These are phyloP conservation scores for Pyrgilauda ruficollis DNA, from an alignment of 2,113 vertebrate genomes.

Conservation along the genomic window DNA sequence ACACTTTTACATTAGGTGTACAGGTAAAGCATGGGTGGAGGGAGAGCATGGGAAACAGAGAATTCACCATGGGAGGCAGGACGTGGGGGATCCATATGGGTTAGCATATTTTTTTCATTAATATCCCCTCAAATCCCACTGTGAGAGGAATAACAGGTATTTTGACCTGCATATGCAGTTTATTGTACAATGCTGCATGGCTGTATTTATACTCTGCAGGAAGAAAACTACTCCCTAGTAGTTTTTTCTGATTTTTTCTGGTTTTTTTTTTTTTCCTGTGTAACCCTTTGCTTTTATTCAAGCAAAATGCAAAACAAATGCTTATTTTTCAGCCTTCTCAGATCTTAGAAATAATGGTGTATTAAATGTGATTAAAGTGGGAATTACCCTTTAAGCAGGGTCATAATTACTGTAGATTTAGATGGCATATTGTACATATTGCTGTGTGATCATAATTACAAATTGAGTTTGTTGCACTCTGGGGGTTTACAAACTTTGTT, in stretches of 20 bases:
- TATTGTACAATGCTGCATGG: not conserved
- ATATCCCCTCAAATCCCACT: not conserved
- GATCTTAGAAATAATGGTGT: not conserved
- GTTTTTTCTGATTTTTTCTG: not conserved
- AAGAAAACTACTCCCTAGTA: not conserved
- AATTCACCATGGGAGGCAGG: not conserved
- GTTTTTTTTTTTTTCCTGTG: not conserved
- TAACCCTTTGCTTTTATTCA: not conserved
- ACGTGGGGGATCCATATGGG: not conserved
- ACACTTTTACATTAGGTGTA: not conserved
- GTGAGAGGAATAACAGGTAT: not conserved
- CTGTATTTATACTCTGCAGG: not conserved
- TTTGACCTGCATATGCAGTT: not conserved
- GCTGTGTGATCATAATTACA: slow-evolving; percentile 52
- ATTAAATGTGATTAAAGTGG: slow-evolving; percentile 52
- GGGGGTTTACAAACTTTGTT: slow-evolving; percentile 58
- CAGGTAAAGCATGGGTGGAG: not conserved
- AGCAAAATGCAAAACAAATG: slow-evolving; percentile 19
- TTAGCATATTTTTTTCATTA: not conserved
- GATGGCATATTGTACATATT: slow-evolving; percentile 47
- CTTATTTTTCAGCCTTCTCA: not conserved
- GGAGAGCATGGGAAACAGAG: not conserved
- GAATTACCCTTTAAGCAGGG: slow-evolving; percentile 54
- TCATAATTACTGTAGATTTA: slow-evolving; percentile 55
- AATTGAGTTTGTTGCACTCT: slow-evolving; percentile 50